Evolutionary conservation across 2,888 invertebrate species (phyloP).

Genomic region (Apotomis betuletana): DNA sequence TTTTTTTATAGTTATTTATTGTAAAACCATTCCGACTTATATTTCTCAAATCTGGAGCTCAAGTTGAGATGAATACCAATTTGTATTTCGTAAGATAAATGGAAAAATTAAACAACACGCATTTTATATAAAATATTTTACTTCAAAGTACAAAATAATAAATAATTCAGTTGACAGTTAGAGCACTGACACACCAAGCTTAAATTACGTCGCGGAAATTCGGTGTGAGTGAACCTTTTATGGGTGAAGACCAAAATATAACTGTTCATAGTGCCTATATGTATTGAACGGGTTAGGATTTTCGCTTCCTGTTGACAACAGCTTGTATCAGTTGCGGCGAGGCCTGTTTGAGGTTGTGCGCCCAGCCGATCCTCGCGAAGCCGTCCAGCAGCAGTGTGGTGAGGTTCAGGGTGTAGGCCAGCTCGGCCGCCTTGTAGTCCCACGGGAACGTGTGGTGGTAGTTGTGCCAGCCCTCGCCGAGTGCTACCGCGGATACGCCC

Average conservation of each 20-base stretch:
- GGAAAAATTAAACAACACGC: neutral
- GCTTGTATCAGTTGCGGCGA: conserved; percentile 80
- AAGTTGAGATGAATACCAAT: too few species aligned
- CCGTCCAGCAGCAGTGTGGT: conserved; percentile 88
- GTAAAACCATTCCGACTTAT: too few species aligned
- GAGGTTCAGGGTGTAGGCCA: conserved; percentile 88
- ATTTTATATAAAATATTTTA: neutral
- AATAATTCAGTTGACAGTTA: too few species aligned
- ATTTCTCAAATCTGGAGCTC: too few species aligned
- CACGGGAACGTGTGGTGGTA: conserved; percentile 97
- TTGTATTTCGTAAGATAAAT: too few species aligned
- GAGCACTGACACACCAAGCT: too few species aligned
- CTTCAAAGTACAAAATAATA: neutral
- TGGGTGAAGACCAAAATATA: too few species aligned
- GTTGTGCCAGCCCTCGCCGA: conserved; percentile 97
- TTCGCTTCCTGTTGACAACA: conserved; percentile 79
- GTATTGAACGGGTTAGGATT: neutral
- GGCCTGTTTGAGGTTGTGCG: conserved; percentile 89
- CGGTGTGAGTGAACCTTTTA: too few species aligned
- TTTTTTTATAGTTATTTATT: too few species aligned
- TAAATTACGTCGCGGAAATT: too few species aligned
- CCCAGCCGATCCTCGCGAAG: conserved; percentile 89
- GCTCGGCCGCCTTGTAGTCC: conserved; percentile 95
- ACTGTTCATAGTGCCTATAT: too few species aligned
- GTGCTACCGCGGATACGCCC: conserved; percentile 87